Conservation (phyloP, 1,140 invertebrate species). For the Hetaerina americana region DNA sequence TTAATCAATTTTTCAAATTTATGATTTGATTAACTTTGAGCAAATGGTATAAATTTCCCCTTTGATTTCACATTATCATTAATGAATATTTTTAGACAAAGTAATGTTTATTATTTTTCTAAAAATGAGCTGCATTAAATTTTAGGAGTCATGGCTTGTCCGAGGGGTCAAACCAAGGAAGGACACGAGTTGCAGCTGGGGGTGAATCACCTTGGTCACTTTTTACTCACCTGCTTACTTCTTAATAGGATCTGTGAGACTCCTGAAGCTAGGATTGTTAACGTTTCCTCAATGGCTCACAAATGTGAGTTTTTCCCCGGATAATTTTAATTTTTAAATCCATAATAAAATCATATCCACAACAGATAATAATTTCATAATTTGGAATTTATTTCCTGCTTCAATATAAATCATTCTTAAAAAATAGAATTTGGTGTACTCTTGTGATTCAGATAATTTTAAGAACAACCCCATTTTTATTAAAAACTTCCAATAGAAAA, state of each 20-base stretch:
- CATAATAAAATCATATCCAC: too few relatives aligned
- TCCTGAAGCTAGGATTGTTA: background rate
- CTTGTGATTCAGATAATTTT: too few relatives aligned
- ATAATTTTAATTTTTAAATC: too few relatives aligned
- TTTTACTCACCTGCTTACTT: constrained; percentile 30
- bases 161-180: constrained; percentile 25
- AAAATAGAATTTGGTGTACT: too few relatives aligned
- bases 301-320: background rate
- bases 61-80: background rate
- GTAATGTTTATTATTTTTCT: background rate
- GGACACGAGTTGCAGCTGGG: constrained; percentile 29
- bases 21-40: background rate
- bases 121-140: background rate
- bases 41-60: too few relatives aligned
- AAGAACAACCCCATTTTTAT: too few relatives aligned
- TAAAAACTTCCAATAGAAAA: too few relatives aligned
- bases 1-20: background rate
- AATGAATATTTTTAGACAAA: background rate
- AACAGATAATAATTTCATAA: too few relatives aligned
- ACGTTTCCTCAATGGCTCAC: background rate
- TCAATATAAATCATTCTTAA: too few relatives aligned
- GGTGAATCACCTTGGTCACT: constrained; percentile 19
- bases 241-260: constrained; percentile 12
- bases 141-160: constrained; percentile 22
- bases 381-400: too few relatives aligned